These are phyloP conservation scores for Allacma fusca DNA, from an alignment of 2,888 invertebrate species.

Conservation along the genomic window DNA sequence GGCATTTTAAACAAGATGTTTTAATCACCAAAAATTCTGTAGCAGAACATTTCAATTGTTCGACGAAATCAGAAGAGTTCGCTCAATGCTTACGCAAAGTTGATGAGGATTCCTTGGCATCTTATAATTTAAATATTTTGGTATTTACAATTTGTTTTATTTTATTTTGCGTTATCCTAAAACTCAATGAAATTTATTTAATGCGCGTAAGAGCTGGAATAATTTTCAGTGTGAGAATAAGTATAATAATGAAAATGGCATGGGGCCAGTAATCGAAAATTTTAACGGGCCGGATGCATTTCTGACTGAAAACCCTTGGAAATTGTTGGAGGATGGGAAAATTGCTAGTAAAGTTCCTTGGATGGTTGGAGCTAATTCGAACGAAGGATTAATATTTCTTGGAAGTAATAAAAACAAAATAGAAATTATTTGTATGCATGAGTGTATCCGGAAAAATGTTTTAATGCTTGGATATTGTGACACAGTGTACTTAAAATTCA, in stretches of 20 bases:
- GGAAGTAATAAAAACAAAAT: constrained; percentile 22
- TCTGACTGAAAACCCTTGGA: background rate
- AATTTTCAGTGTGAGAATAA: background rate
- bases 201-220: too few species aligned
- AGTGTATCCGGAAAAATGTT: too few species aligned
- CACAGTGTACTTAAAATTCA: background rate
- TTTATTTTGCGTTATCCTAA: too few species aligned
- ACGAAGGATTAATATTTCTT: constrained; percentile 13
- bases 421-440: too few species aligned
- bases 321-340: constrained; percentile 14
- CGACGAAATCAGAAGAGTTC: background rate
- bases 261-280: constrained; percentile 12
- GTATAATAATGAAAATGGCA: background rate
- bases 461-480: background rate
- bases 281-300: constrained; percentile 13
- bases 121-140: background rate
- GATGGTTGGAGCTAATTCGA: constrained; percentile 16
- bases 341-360: constrained; percentile 14
- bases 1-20: constrained; percentile 1
- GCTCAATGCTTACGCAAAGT: background rate
- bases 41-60: background rate
- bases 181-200: too few species aligned
- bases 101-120: background rate
- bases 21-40: background rate
- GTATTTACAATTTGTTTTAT: background rate